A percentile compares a stretch with the other conserved stretches of the same genome.
phyloP scores from a whole-genome alignment of 2,888 invertebrate genomes.

The Melanotus villosus region DNA sequence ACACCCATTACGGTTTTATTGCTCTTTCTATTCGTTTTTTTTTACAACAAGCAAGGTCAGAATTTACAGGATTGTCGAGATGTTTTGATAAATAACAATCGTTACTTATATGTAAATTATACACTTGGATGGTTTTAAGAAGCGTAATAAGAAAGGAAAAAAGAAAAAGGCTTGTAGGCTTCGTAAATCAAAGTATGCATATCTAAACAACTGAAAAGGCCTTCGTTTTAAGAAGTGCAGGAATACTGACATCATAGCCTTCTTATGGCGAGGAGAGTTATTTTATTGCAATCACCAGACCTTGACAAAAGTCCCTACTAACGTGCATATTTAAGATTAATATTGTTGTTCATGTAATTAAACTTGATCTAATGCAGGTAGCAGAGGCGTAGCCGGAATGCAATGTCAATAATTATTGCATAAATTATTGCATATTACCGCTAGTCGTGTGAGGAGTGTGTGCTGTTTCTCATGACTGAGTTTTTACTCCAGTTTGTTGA shows the following conservation, averaged over 20 bases:
- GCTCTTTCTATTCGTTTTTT: too few species aligned
- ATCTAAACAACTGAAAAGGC: too few species aligned
- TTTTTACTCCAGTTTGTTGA: conserved; percentile 23
- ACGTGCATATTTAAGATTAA: conserved; percentile 15
- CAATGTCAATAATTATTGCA: conserved; percentile 33
- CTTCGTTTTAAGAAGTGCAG: neutral
- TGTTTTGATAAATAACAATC: too few species aligned
- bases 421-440: conserved; percentile 33
- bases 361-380: conserved; percentile 36
- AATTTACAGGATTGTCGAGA: too few species aligned
- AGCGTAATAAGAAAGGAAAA: too few species aligned
- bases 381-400: conserved; percentile 39
- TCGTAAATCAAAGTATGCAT: too few species aligned
- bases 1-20: too few species aligned
- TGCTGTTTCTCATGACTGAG: conserved; percentile 22
- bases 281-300: conserved; percentile 27
- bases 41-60: too few species aligned
- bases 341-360: conserved; percentile 22
- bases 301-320: conserved; percentile 6
- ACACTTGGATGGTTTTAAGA: too few species aligned
- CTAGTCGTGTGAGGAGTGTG: conserved; percentile 34
- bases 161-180: too few species aligned
- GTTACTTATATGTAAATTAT: too few species aligned
- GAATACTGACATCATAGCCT: neutral
- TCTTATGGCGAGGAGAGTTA: too few species aligned